Evolutionary conservation across 2,113 vertebrate genomes (phyloP).

Genomic region (Bos indicus): DNA sequence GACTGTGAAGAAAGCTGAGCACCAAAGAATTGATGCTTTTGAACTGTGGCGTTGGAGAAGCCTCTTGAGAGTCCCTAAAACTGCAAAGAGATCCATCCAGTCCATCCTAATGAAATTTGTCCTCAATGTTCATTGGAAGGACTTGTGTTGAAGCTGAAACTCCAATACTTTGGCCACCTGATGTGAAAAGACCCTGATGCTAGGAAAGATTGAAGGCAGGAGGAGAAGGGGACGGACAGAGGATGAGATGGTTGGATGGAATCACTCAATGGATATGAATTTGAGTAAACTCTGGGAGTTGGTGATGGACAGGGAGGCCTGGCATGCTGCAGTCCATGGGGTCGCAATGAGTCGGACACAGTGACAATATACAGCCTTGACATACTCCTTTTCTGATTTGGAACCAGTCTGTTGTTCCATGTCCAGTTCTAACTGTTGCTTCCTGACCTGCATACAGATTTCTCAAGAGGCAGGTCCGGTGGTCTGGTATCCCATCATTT

Average conservation of each 20-base stretch:
- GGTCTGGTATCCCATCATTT: background rate
- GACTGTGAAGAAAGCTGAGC: background rate
- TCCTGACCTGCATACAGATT: background rate
- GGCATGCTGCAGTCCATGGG: background rate
- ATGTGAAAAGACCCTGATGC: background rate
- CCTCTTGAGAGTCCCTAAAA: background rate
- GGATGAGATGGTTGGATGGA: background rate
- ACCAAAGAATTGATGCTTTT: fast-evolving
- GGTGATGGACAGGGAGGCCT: background rate
- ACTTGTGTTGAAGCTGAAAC: background rate
- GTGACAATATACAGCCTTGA: background rate
- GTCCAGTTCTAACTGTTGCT: background rate
- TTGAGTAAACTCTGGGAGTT: background rate
- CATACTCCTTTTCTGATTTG: background rate
- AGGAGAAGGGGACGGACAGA: background rate
- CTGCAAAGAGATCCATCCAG: background rate
- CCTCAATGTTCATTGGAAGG: background rate
- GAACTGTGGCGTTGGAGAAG: background rate
- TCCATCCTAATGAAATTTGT: background rate
- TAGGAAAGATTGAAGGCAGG: background rate
- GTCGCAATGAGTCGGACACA: fast-evolving
- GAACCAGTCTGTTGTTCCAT: background rate
- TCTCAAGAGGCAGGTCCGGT: background rate
- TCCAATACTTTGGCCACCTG: background rate
- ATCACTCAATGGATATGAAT: background rate